Percentiles rank a stretch among this genome's conserved stretches.
phyloP scores from a whole-genome alignment of 2,797 vertebrate species.

The Sebastolobus alascanus region DNA sequence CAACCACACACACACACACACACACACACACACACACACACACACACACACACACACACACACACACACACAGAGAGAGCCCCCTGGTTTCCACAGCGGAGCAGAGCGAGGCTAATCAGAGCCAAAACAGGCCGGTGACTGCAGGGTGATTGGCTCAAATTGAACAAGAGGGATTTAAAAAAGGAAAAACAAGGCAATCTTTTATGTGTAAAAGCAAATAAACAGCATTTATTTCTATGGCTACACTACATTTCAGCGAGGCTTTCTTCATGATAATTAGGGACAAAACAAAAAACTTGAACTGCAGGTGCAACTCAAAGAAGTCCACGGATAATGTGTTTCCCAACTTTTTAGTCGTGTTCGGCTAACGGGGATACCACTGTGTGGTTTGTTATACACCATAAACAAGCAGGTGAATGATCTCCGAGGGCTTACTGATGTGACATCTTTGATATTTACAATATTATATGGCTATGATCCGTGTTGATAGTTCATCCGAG shows the following conservation, averaged over 20 bases:
- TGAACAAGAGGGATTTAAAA: conserved; percentile 54
- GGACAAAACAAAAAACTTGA: neutral
- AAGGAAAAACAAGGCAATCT: conserved; percentile 30
- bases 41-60: conserved; percentile 18
- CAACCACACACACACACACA: conserved; percentile 9
- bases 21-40: conserved; percentile 3
- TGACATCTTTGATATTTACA: neutral
- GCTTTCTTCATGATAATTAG: neutral
- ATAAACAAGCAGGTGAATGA: neutral
- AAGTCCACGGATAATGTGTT: neutral
- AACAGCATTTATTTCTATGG: conserved; percentile 48
- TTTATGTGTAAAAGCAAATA: conserved; percentile 26
- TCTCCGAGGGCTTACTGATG: neutral
- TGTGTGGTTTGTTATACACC: neutral
- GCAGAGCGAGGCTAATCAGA: conserved; percentile 43
- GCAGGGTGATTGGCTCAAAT: conserved; percentile 42
- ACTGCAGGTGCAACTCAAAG: neutral
- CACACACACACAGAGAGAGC: conserved; percentile 10
- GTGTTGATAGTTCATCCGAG: neutral
- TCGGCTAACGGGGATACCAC: neutral
- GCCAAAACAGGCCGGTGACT: conserved; percentile 31
- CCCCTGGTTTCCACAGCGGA: conserved; percentile 22
- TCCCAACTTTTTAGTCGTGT: neutral
- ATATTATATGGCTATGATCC: neutral
- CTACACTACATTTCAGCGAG: conserved; percentile 5